A percentile compares a stretch with the other conserved stretches of the same genome.
Evolutionary conservation across 2,888 invertebrate species (phyloP).

Genomic region (Dinocampus coccinellae): DNA sequence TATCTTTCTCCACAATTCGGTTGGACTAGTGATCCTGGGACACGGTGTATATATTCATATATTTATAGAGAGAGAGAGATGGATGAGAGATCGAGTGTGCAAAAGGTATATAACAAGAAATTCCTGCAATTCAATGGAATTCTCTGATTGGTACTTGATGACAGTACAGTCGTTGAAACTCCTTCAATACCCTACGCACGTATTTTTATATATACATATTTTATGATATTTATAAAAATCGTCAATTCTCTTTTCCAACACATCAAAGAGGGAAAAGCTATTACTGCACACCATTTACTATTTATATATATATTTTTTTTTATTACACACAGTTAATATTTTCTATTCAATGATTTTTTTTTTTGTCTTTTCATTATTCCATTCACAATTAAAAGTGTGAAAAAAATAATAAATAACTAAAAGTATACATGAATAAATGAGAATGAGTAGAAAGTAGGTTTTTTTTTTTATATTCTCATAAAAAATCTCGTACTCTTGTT

Average conservation of each 20-base stretch:
- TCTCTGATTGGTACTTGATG: slow-evolving; percentile 67
- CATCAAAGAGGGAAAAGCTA: slow-evolving; percentile 39
- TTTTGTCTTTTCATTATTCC: too few species aligned
- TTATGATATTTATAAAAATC: slow-evolving; percentile 58
- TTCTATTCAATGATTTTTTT: too few species aligned
- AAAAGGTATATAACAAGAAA: slow-evolving; percentile 55
- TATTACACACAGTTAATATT: not conserved
- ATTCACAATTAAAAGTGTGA: not conserved
- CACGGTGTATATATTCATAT: too few species aligned
- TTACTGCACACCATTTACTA: not conserved
- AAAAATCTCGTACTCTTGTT: too few species aligned
- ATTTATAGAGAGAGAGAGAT: slow-evolving; percentile 45
- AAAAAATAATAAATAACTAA: not conserved
- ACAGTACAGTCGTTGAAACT: slow-evolving; percentile 58
- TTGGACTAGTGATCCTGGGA: too few species aligned
- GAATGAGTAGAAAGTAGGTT: too few species aligned
- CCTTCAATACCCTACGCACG: slow-evolving; percentile 59
- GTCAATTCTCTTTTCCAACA: slow-evolving; percentile 50
- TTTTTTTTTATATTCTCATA: too few species aligned
- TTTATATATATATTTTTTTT: not conserved
- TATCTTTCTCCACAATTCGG: too few species aligned
- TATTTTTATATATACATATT: slow-evolving; percentile 41
- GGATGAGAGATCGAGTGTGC: slow-evolving; percentile 45
- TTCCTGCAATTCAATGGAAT: slow-evolving; percentile 67
- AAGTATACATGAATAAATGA: not conserved